These are phyloP conservation scores for Conchocele bisecta DNA, from an alignment of 2,888 invertebrate genomes.

Conservation along the genomic window DNA sequence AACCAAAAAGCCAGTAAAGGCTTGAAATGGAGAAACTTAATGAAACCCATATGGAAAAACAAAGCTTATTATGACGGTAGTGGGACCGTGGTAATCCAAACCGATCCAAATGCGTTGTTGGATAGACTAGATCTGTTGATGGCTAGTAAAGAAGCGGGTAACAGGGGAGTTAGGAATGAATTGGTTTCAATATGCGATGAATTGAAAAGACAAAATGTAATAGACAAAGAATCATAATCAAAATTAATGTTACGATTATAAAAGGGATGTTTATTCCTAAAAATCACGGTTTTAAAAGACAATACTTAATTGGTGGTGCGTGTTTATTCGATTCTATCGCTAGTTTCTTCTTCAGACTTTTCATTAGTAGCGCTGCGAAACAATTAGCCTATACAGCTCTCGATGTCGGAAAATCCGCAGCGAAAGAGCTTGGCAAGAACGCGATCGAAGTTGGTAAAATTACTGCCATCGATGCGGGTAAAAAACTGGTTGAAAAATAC, in stretches of 20 bases:
- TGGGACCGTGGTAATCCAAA: background rate
- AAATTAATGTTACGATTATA: conserved; percentile 28
- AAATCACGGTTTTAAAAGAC: conserved; percentile 37
- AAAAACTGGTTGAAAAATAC: conserved; percentile 24
- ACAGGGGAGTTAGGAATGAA: conserved; percentile 5
- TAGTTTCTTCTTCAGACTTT: conserved; percentile 18
- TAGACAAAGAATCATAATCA: conserved; percentile 1
- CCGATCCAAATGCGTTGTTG: conserved; percentile 8
- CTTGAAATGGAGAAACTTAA: conserved; percentile 3
- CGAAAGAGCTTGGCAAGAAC: conserved; percentile 27
- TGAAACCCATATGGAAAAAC: conserved; percentile 7
- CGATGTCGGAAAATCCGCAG: conserved; percentile 18
- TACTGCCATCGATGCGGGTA: conserved; percentile 25
- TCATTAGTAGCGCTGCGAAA: conserved; percentile 22
- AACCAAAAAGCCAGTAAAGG: conserved; percentile 28
- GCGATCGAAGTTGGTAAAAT: conserved; percentile 22
- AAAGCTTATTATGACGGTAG: background rate
- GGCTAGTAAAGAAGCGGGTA: too few relatives aligned
- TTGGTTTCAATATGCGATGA: conserved; percentile 1
- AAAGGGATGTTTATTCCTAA: conserved; percentile 28
- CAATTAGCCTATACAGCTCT: conserved; percentile 17
- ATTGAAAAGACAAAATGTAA: too few relatives aligned
- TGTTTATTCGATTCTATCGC: conserved; percentile 29
- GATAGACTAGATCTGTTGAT: conserved; percentile 14
- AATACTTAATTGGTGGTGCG: conserved; percentile 35